Conservation (phyloP, 92 coral and sea anemone genomes). For the Anthopleura xanthogrammica region DNA sequence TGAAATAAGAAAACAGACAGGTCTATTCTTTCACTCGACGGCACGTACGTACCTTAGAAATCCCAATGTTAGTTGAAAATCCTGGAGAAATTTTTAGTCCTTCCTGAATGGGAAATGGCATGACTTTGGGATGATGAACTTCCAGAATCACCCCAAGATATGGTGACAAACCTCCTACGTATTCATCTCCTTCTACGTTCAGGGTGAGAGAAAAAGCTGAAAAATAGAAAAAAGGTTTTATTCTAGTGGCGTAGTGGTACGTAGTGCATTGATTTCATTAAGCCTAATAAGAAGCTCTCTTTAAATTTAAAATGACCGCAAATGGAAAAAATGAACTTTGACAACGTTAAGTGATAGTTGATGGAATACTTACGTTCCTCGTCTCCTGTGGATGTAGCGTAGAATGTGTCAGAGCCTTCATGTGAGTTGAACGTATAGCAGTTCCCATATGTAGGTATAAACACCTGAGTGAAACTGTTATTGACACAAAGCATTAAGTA, state of each 20-base stretch:
- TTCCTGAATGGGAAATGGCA: conserved; percentile 7
- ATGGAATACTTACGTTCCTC: not conserved
- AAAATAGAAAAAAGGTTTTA: not conserved
- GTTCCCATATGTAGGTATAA: conserved; percentile 11
- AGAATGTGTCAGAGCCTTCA: not conserved
- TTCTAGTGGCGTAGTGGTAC: too few relatives aligned
- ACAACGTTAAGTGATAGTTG: too few relatives aligned
- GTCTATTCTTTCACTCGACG: too few relatives aligned
- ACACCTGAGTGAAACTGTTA: conserved; percentile 10
- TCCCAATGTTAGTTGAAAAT: not conserved
- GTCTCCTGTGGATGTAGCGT: not conserved
- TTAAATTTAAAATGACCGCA: too few relatives aligned
- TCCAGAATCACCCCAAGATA: conserved; percentile 7
- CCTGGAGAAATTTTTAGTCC: conserved; percentile 15
- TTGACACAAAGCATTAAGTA: not conserved
- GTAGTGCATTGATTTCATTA: too few relatives aligned
- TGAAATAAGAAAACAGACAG: too few relatives aligned
- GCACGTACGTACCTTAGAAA: not conserved
- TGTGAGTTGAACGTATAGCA: conserved; percentile 31
- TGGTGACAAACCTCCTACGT: conserved; percentile 17
- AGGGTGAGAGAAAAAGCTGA: conserved; percentile 18
- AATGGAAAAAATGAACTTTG: not conserved
- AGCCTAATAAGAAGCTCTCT: too few relatives aligned
- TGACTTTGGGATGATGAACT: conserved; percentile 11
- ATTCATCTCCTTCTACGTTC: conserved; percentile 23